Evolutionary conservation across 1,140 invertebrate genomes (phyloP).

Genomic region (Muscidifurax raptorellus): DNA sequence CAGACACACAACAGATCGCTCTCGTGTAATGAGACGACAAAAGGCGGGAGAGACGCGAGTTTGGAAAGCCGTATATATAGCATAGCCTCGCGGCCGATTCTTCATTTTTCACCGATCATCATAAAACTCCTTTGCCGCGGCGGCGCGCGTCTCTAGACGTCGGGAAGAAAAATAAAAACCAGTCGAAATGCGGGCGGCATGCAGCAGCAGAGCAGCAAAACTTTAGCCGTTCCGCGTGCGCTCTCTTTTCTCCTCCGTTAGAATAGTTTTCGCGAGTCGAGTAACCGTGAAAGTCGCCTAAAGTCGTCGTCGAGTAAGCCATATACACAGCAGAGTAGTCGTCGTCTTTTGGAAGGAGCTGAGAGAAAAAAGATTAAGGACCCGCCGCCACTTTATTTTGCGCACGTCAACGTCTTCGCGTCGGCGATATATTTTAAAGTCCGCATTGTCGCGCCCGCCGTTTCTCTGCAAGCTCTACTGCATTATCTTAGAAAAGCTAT

Average conservation of each 20-base stretch:
- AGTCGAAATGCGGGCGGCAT: too few species aligned
- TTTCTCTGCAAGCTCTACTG: not conserved
- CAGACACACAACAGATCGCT: too few species aligned
- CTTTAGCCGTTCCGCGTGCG: not conserved
- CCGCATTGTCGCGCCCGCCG: not conserved
- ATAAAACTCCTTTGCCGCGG: not conserved
- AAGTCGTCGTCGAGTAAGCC: not conserved
- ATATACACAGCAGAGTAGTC: not conserved
- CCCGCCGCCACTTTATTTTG: slow-evolving; percentile 7
- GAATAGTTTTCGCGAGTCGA: slow-evolving; percentile 1
- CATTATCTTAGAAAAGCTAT: not conserved
- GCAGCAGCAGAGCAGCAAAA: not conserved
- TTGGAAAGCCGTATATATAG: not conserved
- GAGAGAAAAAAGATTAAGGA: not conserved
- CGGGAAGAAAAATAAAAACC: not conserved
- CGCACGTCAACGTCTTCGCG: not conserved
- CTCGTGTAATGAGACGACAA: too few species aligned
- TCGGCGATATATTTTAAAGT: not conserved
- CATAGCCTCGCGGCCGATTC: not conserved
- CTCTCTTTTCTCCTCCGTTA: not conserved
- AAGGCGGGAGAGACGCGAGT: too few species aligned
- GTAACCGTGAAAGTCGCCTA: slow-evolving; percentile 12
- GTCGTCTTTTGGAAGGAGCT: not conserved
- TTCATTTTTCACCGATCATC: slow-evolving; percentile 4
- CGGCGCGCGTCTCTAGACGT: too few species aligned